Evolutionary conservation across 2,113 vertebrate species (phyloP).

Genomic region (Malurus elegans): DNA sequence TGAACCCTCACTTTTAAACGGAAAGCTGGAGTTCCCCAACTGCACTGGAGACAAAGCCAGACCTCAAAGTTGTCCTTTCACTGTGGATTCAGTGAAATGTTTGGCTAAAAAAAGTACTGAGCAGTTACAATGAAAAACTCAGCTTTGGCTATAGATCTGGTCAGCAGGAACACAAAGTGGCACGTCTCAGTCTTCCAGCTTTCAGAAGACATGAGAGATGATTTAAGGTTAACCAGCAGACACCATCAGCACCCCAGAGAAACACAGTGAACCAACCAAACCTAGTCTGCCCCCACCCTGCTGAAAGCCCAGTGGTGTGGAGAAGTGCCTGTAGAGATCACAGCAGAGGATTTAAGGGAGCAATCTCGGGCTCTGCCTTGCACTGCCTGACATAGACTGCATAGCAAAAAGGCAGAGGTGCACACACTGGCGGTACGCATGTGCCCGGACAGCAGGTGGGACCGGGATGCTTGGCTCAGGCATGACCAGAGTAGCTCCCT

Average conservation of each 20-base stretch:
- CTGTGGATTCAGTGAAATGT: background rate
- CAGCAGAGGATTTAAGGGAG: background rate
- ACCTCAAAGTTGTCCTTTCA: background rate
- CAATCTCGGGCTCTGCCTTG: background rate
- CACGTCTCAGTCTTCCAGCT: background rate
- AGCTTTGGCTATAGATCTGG: background rate
- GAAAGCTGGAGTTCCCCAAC: background rate
- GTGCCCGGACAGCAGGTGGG: background rate
- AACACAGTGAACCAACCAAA: background rate
- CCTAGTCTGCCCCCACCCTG: background rate
- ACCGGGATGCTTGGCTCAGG: background rate
- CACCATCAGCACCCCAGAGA: background rate
- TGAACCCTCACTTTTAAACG: background rate
- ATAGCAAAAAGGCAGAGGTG: background rate
- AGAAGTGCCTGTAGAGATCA: background rate
- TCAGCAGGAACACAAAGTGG: background rate
- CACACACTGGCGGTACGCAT: fast-evolving
- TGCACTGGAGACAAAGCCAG: background rate
- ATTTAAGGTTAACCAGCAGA: background rate
- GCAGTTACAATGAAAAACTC: background rate
- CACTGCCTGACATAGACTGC: background rate
- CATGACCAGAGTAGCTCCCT: background rate
- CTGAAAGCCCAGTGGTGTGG: background rate
- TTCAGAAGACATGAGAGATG: background rate
- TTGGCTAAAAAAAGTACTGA: background rate